phyloP scores from a whole-genome alignment of 2,113 vertebrate species.

The Hippocampus barbouri region DNA sequence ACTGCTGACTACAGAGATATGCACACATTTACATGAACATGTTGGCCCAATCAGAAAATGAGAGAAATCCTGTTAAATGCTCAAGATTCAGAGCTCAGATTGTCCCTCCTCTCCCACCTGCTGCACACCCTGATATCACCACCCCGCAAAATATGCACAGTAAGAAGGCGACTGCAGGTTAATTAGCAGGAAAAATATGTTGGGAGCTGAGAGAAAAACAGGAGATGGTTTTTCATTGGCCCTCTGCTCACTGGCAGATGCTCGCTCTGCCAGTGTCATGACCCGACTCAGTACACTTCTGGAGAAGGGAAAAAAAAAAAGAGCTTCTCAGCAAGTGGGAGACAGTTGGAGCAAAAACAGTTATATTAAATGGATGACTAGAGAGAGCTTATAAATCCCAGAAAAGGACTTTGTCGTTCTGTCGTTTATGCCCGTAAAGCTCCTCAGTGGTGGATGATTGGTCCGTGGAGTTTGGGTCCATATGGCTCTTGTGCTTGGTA shows the following conservation, averaged over 20 bases:
- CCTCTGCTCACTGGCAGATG: constrained; percentile 49
- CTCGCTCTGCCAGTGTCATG: constrained; percentile 37
- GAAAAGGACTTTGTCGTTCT: constrained; percentile 36
- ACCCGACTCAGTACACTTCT: constrained; percentile 52
- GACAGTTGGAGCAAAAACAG: constrained; percentile 30
- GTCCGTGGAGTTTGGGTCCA: constrained; percentile 25
- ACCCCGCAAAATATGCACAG: constrained; percentile 39
- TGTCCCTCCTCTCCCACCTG: constrained; percentile 22
- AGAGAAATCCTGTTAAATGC: constrained; percentile 21
- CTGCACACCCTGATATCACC: constrained; percentile 26
- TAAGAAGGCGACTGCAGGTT: constrained; percentile 63
- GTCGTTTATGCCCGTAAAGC: constrained; percentile 51
- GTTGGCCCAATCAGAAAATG: constrained; percentile 7
- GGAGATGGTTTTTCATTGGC: constrained; percentile 53
- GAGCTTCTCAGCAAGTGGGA: constrained; percentile 19
- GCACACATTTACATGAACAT: neutral
- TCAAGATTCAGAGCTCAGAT: constrained; percentile 16
- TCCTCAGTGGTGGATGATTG: constrained; percentile 19
- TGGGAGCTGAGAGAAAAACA: constrained; percentile 48
- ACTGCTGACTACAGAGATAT: neutral
- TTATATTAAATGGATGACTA: constrained; percentile 30
- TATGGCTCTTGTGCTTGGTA: constrained; percentile 26
- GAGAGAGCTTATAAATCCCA: constrained; percentile 35
- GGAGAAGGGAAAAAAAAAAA: constrained; percentile 15
- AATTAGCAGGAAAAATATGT: constrained; percentile 70